Conservation (phyloP, 2,113 vertebrate genomes). For the Esox niger region DNA sequence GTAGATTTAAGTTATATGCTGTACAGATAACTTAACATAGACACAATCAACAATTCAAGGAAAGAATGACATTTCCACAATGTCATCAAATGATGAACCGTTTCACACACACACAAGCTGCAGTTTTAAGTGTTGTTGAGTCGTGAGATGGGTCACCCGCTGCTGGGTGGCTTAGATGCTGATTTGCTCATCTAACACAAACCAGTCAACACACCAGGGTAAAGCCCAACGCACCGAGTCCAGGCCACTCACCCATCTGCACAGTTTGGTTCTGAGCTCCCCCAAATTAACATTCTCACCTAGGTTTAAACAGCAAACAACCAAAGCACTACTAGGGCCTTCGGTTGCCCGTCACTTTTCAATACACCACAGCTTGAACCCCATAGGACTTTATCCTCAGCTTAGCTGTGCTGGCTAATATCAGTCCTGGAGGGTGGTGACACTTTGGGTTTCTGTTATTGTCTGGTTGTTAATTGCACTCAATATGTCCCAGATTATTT, state of each 20-base stretch:
- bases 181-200: slow-evolving; percentile 40
- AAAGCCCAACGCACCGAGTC: neutral
- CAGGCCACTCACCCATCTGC: neutral
- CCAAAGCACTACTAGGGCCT: neutral
- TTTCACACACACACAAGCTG: slow-evolving; percentile 1
- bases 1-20: neutral
- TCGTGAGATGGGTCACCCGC: slow-evolving; percentile 59
- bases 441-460: no score
- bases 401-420: no score
- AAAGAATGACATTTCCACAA: neutral
- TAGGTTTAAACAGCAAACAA: neutral
- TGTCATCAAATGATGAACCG: neutral
- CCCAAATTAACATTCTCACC: neutral
- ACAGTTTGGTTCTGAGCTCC: neutral
- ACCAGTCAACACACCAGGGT: slow-evolving; percentile 8
- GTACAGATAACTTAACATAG: neutral
- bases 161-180: slow-evolving; percentile 48
- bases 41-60: neutral
- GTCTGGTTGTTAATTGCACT: no score
- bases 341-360: neutral
- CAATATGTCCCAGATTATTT: no score
- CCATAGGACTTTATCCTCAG: no score
- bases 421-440: no score
- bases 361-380: neutral
- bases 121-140: slow-evolving; percentile 37